Percentiles rank a stretch among this genome's conserved stretches.
Evolutionary conservation across 2,888 invertebrate species (phyloP).

Genomic region (Dicranocentrus wangi): DNA sequence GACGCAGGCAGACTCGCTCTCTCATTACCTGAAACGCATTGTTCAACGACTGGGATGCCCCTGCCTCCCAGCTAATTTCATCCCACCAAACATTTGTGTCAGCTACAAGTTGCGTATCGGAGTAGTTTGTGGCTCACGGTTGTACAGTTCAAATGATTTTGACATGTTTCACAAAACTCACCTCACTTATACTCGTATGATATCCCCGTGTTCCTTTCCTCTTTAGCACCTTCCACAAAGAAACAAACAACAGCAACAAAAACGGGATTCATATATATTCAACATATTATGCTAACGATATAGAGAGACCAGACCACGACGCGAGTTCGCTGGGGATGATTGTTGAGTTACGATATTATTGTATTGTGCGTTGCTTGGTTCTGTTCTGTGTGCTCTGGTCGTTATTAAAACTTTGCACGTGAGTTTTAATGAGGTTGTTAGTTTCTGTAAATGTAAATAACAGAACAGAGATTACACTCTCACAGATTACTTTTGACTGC

Average conservation of each 20-base stretch:
- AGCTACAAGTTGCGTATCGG: background rate
- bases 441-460: conserved; percentile 60
- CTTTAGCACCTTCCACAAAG: conserved; percentile 40
- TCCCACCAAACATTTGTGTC: too few species aligned
- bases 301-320: too few species aligned
- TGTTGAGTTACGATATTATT: too few species aligned
- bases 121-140: background rate
- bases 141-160: background rate
- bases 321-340: too few species aligned
- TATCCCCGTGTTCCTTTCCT: background rate
- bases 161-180: conserved; percentile 12
- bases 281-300: background rate
- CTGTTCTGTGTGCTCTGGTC: conserved; percentile 42
- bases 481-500: conserved; percentile 43
- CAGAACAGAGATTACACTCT: conserved; percentile 39
- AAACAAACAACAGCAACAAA: background rate
- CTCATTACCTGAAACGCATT: conserved; percentile 48
- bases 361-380: too few species aligned
- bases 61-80: too few species aligned
- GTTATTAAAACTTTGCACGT: conserved; percentile 63
- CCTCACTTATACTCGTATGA: too few species aligned
- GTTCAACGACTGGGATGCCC: too few species aligned
- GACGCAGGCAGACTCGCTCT: too few species aligned
- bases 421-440: conserved; percentile 63
- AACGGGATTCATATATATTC: background rate